Conservation (phyloP, 2,797 vertebrate genomes). For the Anabas testudineus region DNA sequence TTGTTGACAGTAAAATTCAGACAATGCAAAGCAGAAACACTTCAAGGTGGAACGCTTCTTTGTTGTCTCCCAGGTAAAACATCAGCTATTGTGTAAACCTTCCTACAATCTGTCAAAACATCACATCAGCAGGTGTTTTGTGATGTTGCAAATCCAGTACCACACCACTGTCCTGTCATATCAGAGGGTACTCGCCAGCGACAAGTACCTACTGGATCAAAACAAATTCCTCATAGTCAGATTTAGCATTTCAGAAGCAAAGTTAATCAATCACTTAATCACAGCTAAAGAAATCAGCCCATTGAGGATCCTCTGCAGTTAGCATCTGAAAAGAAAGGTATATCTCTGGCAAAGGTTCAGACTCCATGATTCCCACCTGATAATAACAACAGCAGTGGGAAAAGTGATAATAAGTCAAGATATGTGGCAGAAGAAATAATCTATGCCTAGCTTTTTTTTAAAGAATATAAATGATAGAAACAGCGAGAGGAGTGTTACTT, state of each 20-base stretch:
- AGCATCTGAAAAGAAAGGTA: constrained; percentile 20
- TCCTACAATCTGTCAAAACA: constrained; percentile 49
- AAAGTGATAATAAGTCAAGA: constrained; percentile 25
- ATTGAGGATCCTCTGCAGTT: constrained; percentile 30
- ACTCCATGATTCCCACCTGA: constrained; percentile 13
- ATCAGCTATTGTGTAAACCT: constrained; percentile 24
- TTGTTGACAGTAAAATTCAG: background rate
- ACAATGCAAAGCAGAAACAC: constrained; percentile 16
- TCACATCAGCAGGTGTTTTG: constrained; percentile 39
- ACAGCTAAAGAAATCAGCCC: constrained; percentile 44
- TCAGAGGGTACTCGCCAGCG: constrained; percentile 46
- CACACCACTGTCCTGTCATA: constrained; percentile 56
- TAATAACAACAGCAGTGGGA: constrained; percentile 22
- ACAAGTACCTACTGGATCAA: constrained; percentile 59
- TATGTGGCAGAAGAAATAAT: too few relatives aligned
- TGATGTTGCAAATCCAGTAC: constrained; percentile 57
- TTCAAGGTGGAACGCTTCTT: constrained; percentile 2
- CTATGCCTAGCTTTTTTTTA: too few relatives aligned
- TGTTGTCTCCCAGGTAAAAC: constrained; percentile 11
- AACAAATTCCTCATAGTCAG: constrained; percentile 57
- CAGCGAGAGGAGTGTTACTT: background rate
- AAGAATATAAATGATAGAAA: background rate
- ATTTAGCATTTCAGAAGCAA: constrained; percentile 71
- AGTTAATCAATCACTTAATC: too few relatives aligned
- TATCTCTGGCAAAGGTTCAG: constrained; percentile 37